A percentile compares a stretch with the other conserved stretches of the same genome.
Evolutionary conservation across 2,113 vertebrate genomes (phyloP).

Genomic region (Syrmaticus mikado): DNA sequence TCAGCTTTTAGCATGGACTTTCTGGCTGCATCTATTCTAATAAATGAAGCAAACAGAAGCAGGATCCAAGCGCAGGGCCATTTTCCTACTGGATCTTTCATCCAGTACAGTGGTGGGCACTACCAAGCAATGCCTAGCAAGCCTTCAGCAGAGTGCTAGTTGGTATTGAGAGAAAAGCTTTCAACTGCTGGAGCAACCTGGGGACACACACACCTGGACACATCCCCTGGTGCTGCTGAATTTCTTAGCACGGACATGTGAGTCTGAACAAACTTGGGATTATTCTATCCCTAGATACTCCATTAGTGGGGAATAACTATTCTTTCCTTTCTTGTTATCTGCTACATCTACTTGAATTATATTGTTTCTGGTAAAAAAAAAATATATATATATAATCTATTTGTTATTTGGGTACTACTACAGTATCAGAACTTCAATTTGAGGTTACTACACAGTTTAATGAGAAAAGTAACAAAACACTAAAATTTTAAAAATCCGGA

Average conservation of each 20-base stretch:
- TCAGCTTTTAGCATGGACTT: not conserved
- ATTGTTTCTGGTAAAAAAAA: not conserved
- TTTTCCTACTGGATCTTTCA: not conserved
- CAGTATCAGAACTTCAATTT: not conserved
- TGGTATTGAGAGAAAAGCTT: not conserved
- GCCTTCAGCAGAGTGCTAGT: not conserved
- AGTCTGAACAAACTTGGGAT: not conserved
- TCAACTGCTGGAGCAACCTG: too few species aligned
- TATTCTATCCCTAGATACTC: not conserved
- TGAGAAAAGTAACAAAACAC: not conserved
- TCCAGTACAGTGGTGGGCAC: fast-evolving
- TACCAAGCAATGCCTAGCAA: not conserved
- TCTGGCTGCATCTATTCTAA: not conserved
- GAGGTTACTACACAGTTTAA: not conserved
- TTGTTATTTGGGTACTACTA: not conserved
- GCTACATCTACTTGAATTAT: not conserved
- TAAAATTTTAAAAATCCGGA: not conserved
- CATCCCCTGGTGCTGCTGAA: not conserved
- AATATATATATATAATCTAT: not conserved
- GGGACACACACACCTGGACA: not conserved
- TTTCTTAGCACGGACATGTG: not conserved
- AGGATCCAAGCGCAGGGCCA: fast-evolving
- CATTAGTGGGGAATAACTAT: not conserved
- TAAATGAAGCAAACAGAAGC: not conserved
- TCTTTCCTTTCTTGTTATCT: not conserved